Percentiles rank a stretch among this genome's conserved stretches.
These are phyloP conservation scores for Tenualosa ilisha DNA, from an alignment of 2,797 vertebrate species.

Conservation along the genomic window DNA sequence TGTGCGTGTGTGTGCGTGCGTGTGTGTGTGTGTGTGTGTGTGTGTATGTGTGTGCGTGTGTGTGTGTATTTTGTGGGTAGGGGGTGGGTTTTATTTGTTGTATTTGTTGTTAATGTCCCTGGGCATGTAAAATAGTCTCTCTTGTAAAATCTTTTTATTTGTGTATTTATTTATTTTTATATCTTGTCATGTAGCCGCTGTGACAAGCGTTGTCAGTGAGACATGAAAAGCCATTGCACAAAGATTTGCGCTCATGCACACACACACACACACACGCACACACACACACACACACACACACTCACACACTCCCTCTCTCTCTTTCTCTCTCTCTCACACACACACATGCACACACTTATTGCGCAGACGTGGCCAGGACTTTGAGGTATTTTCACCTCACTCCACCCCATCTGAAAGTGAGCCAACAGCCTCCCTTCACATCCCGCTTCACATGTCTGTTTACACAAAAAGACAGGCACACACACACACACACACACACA, in stretches of 20 bases:
- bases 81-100: neutral
- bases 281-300: neutral
- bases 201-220: neutral
- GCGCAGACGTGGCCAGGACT: conserved; percentile 40
- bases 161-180: conserved; percentile 32
- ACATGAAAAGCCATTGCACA: neutral
- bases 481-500: conserved; percentile 4
- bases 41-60: conserved; percentile 20
- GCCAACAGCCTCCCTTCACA: neutral
- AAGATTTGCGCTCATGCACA: neutral
- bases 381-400: neutral
- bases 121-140: neutral
- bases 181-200: neutral
- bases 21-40: conserved; percentile 38
- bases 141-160: conserved; percentile 37
- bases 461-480: conserved; percentile 8
- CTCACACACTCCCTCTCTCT: neutral
- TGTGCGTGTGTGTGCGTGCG: conserved; percentile 9
- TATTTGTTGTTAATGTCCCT: neutral
- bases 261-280: neutral
- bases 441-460: neutral
- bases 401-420: neutral
- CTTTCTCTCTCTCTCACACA: neutral
- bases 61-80: neutral
- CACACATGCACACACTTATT: conserved; percentile 30